Base-by-base conservation (phyloP, 1,140 invertebrate species). In the Conus ventricosus region DNA sequence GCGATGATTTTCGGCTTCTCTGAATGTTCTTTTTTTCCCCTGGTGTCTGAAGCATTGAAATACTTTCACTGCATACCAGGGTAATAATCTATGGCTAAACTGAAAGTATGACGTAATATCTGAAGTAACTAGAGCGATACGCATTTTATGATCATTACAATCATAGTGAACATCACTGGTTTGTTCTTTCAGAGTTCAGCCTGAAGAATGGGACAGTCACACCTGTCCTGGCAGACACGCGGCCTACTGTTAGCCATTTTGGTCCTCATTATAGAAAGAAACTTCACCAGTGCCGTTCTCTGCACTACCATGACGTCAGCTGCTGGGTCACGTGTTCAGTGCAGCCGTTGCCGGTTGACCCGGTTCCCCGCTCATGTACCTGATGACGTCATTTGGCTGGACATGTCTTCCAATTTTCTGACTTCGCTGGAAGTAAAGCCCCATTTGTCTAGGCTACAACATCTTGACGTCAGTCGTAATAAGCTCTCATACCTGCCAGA, bases 361-460 rank as follows among this genome's bases (percentile, higher is more conserved):
- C 27, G 51, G 51, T 53, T 80, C 15, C 78, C 78, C 7, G 78
- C 78, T 25, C 27, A 8, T 11, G 0, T 39, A 25, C 78, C 78
- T 80, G 27, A 5, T 51, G 27, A 39, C 78, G 25, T 80, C 5
- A 25, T 80, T 8, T 80, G 27, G 27, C 78, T 80, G 27, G 78
- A 80, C 51, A 53, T 80, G 51, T 27, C 78, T 15, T 53, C 27
- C 78, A 80, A 80, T n/a, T 80, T 80, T 80, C 78, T 80, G 78
- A 80, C 25, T 13, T 51, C 27, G 11, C 51, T 80, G 7, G 25
- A 39, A n/a, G 75, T 17, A 10, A 78, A 78, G 23, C 75, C 75
- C 8, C 10, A 78, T 10, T 78, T 78, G 0, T 17, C 75, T 17
- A 39, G 10, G 23, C n/a, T 80, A 11, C n/a, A 53, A 13, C 8